Percentiles rank a stretch among this genome's conserved stretches.
Conservation (phyloP, 2,113 vertebrate genomes). For the Vanacampus margaritifer region DNA sequence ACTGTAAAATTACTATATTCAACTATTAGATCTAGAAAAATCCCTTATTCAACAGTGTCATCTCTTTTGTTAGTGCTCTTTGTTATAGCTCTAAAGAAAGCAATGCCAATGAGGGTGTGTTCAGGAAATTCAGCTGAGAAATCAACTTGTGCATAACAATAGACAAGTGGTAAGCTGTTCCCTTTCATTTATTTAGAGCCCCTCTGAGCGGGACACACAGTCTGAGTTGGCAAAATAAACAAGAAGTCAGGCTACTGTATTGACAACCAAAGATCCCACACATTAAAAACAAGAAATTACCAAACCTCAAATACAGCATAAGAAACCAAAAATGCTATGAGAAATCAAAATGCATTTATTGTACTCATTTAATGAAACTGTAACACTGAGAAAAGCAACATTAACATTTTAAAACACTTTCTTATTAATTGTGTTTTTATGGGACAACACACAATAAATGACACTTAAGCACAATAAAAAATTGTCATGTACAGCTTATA, state of each 20-base stretch:
- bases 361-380: too few relatives aligned
- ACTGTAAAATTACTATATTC: too few relatives aligned
- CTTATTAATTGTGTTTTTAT: too few relatives aligned
- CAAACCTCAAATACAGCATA: not conserved
- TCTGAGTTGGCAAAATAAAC: not conserved
- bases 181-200: not conserved
- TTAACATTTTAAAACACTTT: too few relatives aligned
- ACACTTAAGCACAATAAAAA: too few relatives aligned
- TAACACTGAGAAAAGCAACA: too few relatives aligned
- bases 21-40: not conserved
- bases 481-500: too few relatives aligned
- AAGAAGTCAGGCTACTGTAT: not conserved
- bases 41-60: not conserved
- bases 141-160: conserved; percentile 15
- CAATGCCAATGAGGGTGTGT: not conserved
- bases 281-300: not conserved
- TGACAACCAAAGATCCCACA: not conserved
- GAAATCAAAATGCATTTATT: too few relatives aligned
- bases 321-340: not conserved
- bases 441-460: too few relatives aligned
- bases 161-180: conserved; percentile 1
- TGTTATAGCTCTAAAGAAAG: not conserved
- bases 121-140: conserved; percentile 8
- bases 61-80: not conserved
- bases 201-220: not conserved